Percentiles rank a stretch among this genome's conserved stretches.
phyloP scores from a whole-genome alignment of 2,113 vertebrate genomes.

The Symphodus melops region DNA sequence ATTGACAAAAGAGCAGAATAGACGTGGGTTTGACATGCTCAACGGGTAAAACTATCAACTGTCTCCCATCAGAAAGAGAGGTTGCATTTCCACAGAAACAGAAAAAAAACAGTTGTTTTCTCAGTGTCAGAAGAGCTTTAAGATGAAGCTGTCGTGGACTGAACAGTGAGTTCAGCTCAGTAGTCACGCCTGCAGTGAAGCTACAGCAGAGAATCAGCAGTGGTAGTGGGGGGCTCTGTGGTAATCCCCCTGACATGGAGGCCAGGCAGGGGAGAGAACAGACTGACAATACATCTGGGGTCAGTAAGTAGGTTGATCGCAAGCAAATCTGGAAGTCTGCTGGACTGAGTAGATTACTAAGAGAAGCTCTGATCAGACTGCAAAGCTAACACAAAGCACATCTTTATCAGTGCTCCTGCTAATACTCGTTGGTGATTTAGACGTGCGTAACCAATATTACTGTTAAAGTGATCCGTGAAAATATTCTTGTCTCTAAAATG shows the following conservation, averaged over 20 bases:
- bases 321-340: constrained; percentile 62
- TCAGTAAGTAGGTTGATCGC: constrained; percentile 74
- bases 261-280: constrained; percentile 57
- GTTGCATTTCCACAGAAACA: constrained; percentile 3
- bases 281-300: constrained; percentile 75
- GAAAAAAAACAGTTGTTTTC: not conserved
- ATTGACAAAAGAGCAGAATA: constrained; percentile 16
- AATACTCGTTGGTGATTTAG: constrained; percentile 46
- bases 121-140: not conserved
- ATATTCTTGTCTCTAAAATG: constrained; percentile 8
- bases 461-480: no score
- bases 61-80: not conserved
- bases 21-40: constrained; percentile 3
- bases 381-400: constrained; percentile 28
- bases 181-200: constrained; percentile 29
- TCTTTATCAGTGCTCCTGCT: constrained; percentile 11
- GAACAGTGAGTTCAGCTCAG: constrained; percentile 24
- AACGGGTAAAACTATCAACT: constrained; percentile 15
- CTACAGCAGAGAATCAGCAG: constrained; percentile 36
- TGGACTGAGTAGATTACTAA: constrained; percentile 71
- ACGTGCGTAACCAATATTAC: not conserved
- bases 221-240: constrained; percentile 42
- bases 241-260: constrained; percentile 74
- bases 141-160: constrained; percentile 34
- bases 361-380: constrained; percentile 58